Conservation (phyloP, 2,888 invertebrate species). For the Heliconius aoede region DNA sequence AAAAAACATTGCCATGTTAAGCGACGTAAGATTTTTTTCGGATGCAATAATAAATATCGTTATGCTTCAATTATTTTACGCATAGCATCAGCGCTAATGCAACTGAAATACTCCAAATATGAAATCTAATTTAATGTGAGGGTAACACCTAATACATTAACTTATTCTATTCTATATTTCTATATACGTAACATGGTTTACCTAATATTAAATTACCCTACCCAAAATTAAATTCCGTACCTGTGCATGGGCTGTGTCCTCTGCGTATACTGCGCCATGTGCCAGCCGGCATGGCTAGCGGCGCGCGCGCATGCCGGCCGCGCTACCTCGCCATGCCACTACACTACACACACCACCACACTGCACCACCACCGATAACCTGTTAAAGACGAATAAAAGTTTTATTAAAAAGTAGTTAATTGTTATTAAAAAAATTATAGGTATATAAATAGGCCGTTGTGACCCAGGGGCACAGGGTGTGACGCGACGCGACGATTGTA, state of each 20-base stretch:
- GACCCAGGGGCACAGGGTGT: too few species aligned
- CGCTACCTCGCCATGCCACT: constrained; percentile 71
- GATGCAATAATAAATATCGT: background rate
- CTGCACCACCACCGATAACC: constrained; percentile 52
- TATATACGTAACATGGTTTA: background rate
- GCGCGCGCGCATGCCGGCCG: constrained; percentile 74
- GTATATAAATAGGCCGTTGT: too few species aligned
- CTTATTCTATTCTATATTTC: too few species aligned
- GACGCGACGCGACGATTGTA: too few species aligned
- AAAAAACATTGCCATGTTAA: background rate
- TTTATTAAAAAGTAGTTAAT: too few species aligned
- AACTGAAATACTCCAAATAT: background rate
- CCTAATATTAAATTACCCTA: background rate
- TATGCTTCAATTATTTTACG: background rate
- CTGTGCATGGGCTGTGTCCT: constrained; percentile 83
- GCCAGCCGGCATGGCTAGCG: constrained; percentile 78
- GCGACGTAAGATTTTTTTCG: background rate
- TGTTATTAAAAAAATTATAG: too few species aligned
- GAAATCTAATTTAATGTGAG: too few species aligned
- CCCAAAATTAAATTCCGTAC: too few species aligned
- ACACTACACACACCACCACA: constrained; percentile 60
- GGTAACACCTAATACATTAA: too few species aligned
- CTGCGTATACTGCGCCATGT: constrained; percentile 83
- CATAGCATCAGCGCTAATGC: background rate
- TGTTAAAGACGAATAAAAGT: constrained; percentile 51